Conservation (phyloP, 2,797 vertebrate species). For the Acomys russatus region DNA sequence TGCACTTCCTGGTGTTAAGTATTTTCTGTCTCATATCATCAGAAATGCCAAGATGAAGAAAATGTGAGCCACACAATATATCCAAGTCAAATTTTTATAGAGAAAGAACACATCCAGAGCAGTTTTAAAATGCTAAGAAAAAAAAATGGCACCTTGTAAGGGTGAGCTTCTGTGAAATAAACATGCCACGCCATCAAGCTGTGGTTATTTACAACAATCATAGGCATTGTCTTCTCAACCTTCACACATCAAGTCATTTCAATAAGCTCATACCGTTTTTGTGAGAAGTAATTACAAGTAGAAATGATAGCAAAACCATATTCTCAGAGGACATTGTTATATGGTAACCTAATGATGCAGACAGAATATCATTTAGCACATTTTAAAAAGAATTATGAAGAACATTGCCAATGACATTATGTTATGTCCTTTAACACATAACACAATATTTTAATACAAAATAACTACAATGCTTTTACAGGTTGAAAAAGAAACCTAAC, state of each 20-base stretch:
- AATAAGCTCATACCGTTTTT: slow-evolving; percentile 72
- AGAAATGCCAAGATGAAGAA: background rate
- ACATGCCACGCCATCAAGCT: background rate
- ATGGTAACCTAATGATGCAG: slow-evolving; percentile 83
- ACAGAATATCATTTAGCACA: slow-evolving; percentile 78
- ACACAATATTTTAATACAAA: slow-evolving; percentile 56
- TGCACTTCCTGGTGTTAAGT: background rate
- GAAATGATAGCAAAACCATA: slow-evolving; percentile 82
- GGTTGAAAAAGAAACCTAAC: background rate
- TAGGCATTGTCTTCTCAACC: slow-evolving; percentile 78
- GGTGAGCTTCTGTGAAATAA: slow-evolving; percentile 49
- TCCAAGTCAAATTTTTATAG: background rate
- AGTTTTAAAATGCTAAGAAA: background rate
- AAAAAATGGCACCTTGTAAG: background rate
- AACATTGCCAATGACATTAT: slow-evolving; percentile 79
- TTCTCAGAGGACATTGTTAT: slow-evolving; percentile 82
- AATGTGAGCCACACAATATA: background rate
- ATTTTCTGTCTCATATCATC: background rate
- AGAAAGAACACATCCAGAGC: slow-evolving; percentile 38
- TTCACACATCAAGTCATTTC: slow-evolving; percentile 85
- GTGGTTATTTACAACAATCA: slow-evolving; percentile 64
- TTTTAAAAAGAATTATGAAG: slow-evolving; percentile 83
- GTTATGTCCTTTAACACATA: slow-evolving; percentile 69
- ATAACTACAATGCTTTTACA: background rate
- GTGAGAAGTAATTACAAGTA: slow-evolving; percentile 80